Base-by-base conservation (phyloP, 2,797 vertebrate species). In the Neopelma chrysocephalum region DNA sequence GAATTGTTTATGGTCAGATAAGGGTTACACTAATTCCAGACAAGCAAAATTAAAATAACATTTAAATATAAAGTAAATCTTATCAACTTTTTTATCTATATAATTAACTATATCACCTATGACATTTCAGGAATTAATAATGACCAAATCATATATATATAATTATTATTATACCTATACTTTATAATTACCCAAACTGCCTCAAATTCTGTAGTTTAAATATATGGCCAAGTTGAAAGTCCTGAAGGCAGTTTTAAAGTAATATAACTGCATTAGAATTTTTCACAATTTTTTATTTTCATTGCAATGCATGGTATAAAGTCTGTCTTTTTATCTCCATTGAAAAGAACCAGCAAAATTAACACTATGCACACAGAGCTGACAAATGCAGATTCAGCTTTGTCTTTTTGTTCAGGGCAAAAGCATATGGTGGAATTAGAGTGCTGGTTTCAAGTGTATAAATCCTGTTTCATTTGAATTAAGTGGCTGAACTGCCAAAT, bases 401-500 rank as follows among this genome's bases (percentile, higher is more conserved):
- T 84, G 48, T 50, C 75, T 87, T 90, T 76, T 66, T 89, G 85
- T 80, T 88, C 40, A 87, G 65, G 66, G n/a, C 9, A 90, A 73
- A 86, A 71, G 34, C 27, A 6, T 83, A 43, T 36, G 38, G 32
- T 76, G 36, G 61, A 66, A 87, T 29, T 77, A 76, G 60, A 4
- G 2, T 56, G 26, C 43, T 83, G 82, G 27, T 61, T 87, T 92
- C 78, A 87, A 82, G 53, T 45, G 9, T 62, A 40, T 60, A 92
- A 90, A 93, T n/a, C 25, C 56, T 87, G 69, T 77, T 96, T 94
- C 68, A 47, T 76, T 94, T 83, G 87, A 79, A 90, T 76, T 81
- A 40, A 60, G 43, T 18, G 48, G 54, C 50, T 38, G 54, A 82
- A 94, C 42, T 80, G 18, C 36, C 70, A 82, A 72, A 71, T 51